Evolutionary conservation across 2,888 invertebrate genomes (phyloP).

Genomic region (Pterobdella sp.): DNA sequence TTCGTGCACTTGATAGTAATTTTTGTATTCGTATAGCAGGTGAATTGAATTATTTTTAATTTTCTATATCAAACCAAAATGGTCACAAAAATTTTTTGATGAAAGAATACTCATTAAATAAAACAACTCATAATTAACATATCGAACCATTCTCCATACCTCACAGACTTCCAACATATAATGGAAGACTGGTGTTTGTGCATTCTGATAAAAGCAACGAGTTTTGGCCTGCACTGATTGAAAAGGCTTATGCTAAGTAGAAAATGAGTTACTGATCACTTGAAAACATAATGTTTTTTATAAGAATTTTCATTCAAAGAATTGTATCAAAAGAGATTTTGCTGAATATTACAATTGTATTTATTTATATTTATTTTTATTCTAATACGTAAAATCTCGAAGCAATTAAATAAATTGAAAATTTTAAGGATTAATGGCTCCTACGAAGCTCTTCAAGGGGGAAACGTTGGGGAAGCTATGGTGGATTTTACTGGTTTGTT

Average conservation of each 20-base stretch:
- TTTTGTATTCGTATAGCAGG: too few relatives aligned
- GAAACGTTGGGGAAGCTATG: slow-evolving; percentile 97
- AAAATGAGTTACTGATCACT: too few relatives aligned
- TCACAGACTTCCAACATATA: slow-evolving; percentile 52
- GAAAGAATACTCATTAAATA: too few relatives aligned
- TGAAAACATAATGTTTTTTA: not conserved
- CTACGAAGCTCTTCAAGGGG: slow-evolving; percentile 92
- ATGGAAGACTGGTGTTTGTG: slow-evolving; percentile 56
- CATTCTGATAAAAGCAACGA: slow-evolving; percentile 56
- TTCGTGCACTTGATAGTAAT: too few relatives aligned
- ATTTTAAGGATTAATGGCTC: slow-evolving; percentile 75
- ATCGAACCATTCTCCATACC: too few relatives aligned
- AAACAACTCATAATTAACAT: too few relatives aligned
- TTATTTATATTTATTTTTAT: not conserved
- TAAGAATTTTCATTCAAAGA: not conserved
- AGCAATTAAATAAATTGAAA: not conserved
- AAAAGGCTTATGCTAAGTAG: slow-evolving; percentile 62
- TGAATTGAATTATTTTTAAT: too few relatives aligned
- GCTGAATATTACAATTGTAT: not conserved
- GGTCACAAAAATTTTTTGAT: too few relatives aligned
- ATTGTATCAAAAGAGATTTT: not conserved
- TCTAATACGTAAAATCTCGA: not conserved
- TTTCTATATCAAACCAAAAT: too few relatives aligned
- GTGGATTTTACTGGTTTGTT: slow-evolving; percentile 76
- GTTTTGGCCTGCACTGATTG: slow-evolving; percentile 60